Evolutionary conservation across 2,888 invertebrate genomes (phyloP).

Genomic region (Hypselothyrea guttata): DNA sequence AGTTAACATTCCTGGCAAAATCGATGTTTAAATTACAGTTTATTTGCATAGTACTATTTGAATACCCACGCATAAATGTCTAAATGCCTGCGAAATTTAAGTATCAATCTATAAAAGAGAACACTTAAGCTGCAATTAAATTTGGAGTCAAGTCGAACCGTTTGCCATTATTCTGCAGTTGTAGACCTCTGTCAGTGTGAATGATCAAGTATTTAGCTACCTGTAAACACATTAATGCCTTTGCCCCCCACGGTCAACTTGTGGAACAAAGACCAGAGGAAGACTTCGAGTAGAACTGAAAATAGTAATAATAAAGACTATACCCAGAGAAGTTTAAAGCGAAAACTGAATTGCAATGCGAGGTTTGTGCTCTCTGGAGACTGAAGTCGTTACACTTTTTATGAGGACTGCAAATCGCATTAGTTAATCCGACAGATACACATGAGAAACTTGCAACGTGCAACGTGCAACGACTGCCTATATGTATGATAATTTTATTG

Average conservation of each 20-base stretch:
- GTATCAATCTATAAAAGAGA: constrained; percentile 25
- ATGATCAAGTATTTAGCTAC: constrained; percentile 55
- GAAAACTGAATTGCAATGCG: constrained; percentile 46
- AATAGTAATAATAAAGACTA: neutral
- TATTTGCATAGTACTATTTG: constrained; percentile 27
- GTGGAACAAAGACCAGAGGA: neutral
- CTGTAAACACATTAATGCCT: constrained; percentile 49
- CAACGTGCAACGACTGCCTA: constrained; percentile 38
- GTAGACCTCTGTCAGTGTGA: constrained; percentile 30
- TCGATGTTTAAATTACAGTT: neutral
- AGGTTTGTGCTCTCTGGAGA: constrained; percentile 30
- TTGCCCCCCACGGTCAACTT: constrained; percentile 54
- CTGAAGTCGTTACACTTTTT: constrained; percentile 69
- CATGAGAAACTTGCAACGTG: constrained; percentile 41
- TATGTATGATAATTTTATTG: constrained; percentile 67
- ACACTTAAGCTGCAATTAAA: constrained; percentile 21
- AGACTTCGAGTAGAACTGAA: neutral
- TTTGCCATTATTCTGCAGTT: constrained; percentile 31
- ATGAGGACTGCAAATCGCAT: constrained; percentile 71
- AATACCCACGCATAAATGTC: constrained; percentile 32
- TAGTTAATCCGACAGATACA: constrained; percentile 73
- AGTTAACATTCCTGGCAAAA: neutral
- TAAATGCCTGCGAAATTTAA: constrained; percentile 19
- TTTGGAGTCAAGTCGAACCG: constrained; percentile 24
- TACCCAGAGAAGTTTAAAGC: constrained; percentile 20